Evolutionary conservation across 2,797 vertebrate species (phyloP).

Genomic region (Salarias fasciatus): DNA sequence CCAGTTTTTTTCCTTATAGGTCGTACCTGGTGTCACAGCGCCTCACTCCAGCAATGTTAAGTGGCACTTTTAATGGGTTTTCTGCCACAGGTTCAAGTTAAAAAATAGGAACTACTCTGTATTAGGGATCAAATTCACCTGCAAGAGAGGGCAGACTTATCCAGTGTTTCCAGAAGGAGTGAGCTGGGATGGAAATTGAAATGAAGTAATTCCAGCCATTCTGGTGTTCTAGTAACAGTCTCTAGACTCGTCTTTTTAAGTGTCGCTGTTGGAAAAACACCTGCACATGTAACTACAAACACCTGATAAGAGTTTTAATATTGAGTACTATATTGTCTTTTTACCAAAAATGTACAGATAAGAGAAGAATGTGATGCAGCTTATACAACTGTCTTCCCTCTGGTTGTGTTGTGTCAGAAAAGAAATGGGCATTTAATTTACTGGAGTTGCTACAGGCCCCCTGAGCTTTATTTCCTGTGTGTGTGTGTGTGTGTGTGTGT

Average conservation of each 20-base stretch:
- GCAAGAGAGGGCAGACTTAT: constrained; percentile 37
- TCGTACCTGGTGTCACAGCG: constrained; percentile 68
- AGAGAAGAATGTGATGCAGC: neutral
- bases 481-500: no score
- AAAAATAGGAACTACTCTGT: constrained; percentile 59
- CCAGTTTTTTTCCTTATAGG: constrained; percentile 62
- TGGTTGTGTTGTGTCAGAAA: constrained; percentile 40
- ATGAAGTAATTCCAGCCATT: constrained; percentile 19
- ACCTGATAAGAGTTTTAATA: neutral
- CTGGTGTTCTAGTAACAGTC: constrained; percentile 39
- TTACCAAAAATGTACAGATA: neutral
- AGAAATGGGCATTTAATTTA: constrained; percentile 42
- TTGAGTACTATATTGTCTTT: neutral
- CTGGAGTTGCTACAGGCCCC: constrained; percentile 18
- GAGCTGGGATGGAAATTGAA: constrained; percentile 36
- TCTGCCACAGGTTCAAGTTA: constrained; percentile 59
- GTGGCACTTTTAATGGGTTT: constrained; percentile 74
- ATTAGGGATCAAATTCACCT: constrained; percentile 63
- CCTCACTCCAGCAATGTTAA: constrained; percentile 73
- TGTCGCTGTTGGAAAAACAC: constrained; percentile 19
- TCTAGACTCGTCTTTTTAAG: constrained; percentile 18
- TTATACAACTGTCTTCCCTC: constrained; percentile 16
- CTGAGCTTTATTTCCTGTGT: no score
- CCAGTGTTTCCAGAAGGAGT: constrained; percentile 40
- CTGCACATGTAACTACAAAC: constrained; percentile 1